phyloP scores from a whole-genome alignment of 2,888 invertebrate species.

The Busseola fusca region DNA sequence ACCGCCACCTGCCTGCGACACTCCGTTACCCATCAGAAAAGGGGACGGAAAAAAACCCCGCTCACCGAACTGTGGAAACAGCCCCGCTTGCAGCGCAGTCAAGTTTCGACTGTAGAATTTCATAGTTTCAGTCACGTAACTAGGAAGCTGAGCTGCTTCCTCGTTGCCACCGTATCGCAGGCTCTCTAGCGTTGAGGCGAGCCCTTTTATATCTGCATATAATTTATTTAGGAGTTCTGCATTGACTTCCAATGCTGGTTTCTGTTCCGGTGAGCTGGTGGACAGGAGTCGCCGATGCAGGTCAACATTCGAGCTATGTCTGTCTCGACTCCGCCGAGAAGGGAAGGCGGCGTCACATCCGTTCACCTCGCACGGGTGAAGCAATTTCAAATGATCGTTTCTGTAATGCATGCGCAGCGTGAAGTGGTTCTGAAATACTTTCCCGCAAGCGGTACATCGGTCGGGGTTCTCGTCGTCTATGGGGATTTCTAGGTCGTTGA shows the following conservation, averaged over 20 bases:
- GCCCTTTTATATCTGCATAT: constrained; percentile 92
- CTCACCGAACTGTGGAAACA: constrained; percentile 83
- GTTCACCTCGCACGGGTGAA: constrained; percentile 96
- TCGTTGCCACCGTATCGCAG: constrained; percentile 88
- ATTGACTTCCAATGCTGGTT: constrained; percentile 91
- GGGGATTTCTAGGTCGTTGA: constrained; percentile 92
- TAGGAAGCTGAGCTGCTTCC: constrained; percentile 82
- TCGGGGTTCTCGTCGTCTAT: constrained; percentile 96
- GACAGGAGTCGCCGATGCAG: constrained; percentile 86
- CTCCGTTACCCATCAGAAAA: constrained; percentile 83
- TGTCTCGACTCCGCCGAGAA: constrained; percentile 92
- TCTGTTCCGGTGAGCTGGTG: constrained; percentile 84
- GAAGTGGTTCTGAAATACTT: constrained; percentile 97
- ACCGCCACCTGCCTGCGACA: constrained; percentile 76
- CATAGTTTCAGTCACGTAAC: constrained; percentile 86
- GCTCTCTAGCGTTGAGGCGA: constrained; percentile 90
- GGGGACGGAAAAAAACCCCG: constrained; percentile 83
- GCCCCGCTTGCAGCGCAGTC: constrained; percentile 81
- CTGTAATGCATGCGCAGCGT: constrained; percentile 97
- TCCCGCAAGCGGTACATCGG: constrained; percentile 95
- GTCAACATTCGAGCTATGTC: constrained; percentile 89
- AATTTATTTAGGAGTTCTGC: constrained; percentile 95
- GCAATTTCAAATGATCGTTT: constrained; percentile 96
- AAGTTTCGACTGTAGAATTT: constrained; percentile 86
- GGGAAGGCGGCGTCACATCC: constrained; percentile 97